These are phyloP conservation scores for Allochrocebus solatus DNA, from an alignment of 2,797 vertebrate species.

Conservation along the genomic window DNA sequence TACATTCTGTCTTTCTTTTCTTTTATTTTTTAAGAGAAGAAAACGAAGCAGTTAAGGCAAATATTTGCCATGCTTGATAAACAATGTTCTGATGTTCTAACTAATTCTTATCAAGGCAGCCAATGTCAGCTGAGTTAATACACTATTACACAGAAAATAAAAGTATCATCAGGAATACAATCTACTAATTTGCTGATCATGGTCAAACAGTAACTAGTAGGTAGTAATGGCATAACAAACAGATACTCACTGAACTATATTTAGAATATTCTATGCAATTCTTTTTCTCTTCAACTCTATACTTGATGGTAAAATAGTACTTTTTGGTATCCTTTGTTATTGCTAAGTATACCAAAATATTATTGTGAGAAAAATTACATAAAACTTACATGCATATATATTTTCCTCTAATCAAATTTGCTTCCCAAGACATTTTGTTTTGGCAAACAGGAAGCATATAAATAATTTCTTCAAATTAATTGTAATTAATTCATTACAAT, in stretches of 20 bases:
- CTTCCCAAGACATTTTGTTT: background rate
- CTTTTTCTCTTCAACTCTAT: background rate
- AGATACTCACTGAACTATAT: background rate
- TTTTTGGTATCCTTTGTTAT: background rate
- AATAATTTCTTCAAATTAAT: background rate
- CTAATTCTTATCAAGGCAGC: background rate
- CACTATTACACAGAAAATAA: background rate
- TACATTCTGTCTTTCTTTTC: background rate
- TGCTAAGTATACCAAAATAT: background rate
- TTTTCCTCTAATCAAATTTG: background rate
- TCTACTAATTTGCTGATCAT: background rate
- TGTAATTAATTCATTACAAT: background rate
- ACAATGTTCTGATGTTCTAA: background rate
- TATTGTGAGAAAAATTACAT: background rate
- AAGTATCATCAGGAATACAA: background rate
- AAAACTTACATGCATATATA: background rate
- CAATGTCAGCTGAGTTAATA: background rate
- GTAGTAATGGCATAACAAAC: background rate
- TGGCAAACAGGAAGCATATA: background rate
- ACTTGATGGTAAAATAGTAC: background rate
- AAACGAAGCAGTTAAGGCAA: slow-evolving; percentile 11
- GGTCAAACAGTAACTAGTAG: background rate
- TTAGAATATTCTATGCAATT: background rate
- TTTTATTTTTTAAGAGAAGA: background rate
- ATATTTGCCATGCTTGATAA: background rate